Evolutionary conservation across 2,888 invertebrate genomes (phyloP).

Genomic region (Lasioglossum vierecki): DNA sequence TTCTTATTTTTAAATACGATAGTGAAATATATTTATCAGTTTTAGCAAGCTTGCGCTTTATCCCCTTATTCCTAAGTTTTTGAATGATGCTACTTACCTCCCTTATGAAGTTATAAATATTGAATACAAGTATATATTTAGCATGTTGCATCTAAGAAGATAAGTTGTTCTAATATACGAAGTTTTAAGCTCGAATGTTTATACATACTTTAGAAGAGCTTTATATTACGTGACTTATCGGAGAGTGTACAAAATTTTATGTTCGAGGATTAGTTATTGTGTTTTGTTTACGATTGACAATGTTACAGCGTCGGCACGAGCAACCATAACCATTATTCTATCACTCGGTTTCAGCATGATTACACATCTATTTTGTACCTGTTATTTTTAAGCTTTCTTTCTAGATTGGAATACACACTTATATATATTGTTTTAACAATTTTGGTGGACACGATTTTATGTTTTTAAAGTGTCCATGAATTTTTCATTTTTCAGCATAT

Average conservation of each 20-base stretch:
- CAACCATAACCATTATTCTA: background rate
- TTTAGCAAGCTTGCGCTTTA: background rate
- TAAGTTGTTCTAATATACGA: background rate
- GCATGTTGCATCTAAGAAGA: background rate
- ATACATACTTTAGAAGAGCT: background rate
- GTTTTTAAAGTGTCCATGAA: background rate
- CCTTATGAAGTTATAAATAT: background rate
- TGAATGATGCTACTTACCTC: background rate
- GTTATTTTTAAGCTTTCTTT: slow-evolving; percentile 6
- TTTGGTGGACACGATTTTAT: background rate
- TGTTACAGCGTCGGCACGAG: background rate
- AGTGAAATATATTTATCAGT: background rate
- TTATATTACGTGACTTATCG: background rate
- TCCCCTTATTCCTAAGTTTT: background rate
- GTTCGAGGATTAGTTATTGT: background rate
- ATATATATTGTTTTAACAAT: background rate
- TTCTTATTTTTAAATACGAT: background rate
- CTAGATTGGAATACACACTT: background rate
- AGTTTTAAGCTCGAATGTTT: background rate
- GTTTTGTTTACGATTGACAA: background rate
- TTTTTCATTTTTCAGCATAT: background rate
- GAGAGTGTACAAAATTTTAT: background rate
- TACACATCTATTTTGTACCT: slow-evolving; percentile 13
- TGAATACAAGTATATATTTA: slow-evolving; percentile 1
- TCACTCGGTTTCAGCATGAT: slow-evolving; percentile 45